Evolutionary conservation across 2,113 vertebrate species (phyloP).

Genomic region (Malurus melanocephalus): DNA sequence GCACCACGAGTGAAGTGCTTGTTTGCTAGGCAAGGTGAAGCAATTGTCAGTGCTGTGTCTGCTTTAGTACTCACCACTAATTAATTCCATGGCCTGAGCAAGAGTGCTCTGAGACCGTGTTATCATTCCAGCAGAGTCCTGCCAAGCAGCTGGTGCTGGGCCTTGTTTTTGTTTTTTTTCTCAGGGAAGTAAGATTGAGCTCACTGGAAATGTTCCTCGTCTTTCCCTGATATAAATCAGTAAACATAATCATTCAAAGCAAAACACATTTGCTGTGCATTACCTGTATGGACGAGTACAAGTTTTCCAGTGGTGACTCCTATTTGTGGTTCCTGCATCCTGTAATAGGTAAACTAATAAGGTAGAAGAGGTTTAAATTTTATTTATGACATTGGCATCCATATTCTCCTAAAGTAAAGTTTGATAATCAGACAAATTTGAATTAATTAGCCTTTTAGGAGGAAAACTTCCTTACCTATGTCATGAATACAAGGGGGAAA

Average conservation of each 20-base stretch:
- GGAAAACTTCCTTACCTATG: background rate
- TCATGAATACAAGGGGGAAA: background rate
- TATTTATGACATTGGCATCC: background rate
- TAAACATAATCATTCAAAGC: background rate
- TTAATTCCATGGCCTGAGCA: background rate
- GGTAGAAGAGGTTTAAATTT: background rate
- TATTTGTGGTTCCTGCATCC: background rate
- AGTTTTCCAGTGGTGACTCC: background rate
- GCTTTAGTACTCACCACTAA: background rate
- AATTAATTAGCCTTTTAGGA: background rate
- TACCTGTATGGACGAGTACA: background rate
- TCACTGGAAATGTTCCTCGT: background rate
- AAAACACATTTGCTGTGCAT: background rate
- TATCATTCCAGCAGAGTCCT: constrained; percentile 8
- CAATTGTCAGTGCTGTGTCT: background rate
- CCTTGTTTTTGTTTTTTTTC: background rate
- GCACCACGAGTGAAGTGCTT: background rate
- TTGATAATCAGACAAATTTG: background rate
- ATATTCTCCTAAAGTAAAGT: background rate
- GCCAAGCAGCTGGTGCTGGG: constrained; percentile 51
- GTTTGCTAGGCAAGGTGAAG: background rate
- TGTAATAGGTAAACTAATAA: background rate
- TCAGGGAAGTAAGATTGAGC: constrained; percentile 11
- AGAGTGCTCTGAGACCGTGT: background rate
- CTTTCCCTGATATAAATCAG: background rate